These are phyloP conservation scores for Cryptoblepharus egeriae DNA, from an alignment of 2,797 vertebrate species.

Conservation along the genomic window DNA sequence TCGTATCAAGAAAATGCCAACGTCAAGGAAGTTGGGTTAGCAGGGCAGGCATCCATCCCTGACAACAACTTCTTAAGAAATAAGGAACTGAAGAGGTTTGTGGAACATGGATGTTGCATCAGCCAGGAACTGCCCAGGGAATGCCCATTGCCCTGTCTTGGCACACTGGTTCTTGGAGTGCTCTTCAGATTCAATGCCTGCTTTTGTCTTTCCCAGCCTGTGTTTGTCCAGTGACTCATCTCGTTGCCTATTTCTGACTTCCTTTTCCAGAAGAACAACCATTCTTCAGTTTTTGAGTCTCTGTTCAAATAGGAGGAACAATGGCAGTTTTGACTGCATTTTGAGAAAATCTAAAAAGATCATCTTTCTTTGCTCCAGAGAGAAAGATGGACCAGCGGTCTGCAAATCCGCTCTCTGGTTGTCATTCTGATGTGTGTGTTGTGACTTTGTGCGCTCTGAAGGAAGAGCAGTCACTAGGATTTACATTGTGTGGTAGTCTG, in stretches of 20 bases:
- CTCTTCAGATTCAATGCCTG: no score
- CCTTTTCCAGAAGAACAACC: background rate
- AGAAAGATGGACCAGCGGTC: background rate
- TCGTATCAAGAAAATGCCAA: slow-evolving; percentile 54
- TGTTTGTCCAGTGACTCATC: background rate
- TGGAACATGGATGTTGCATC: no score
- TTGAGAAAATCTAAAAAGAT: background rate
- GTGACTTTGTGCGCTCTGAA: no score
- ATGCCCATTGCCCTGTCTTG: background rate
- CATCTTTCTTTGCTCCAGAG: background rate
- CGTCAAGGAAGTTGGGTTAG: background rate
- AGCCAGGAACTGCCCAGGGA: background rate
- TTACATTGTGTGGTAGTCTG: no score
- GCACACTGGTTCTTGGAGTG: background rate
- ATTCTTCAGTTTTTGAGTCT: background rate
- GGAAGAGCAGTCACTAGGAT: no score
- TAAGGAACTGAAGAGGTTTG: background rate
- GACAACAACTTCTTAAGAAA: background rate
- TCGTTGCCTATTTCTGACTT: background rate
- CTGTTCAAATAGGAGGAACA: background rate
- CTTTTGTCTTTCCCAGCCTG: background rate
- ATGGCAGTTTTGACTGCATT: background rate
- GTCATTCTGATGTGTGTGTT: background rate
- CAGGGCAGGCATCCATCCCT: background rate
- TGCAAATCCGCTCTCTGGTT: background rate